phyloP scores from a whole-genome alignment of 92 coral and sea anemone genomes.

The Porites evermanni region DNA sequence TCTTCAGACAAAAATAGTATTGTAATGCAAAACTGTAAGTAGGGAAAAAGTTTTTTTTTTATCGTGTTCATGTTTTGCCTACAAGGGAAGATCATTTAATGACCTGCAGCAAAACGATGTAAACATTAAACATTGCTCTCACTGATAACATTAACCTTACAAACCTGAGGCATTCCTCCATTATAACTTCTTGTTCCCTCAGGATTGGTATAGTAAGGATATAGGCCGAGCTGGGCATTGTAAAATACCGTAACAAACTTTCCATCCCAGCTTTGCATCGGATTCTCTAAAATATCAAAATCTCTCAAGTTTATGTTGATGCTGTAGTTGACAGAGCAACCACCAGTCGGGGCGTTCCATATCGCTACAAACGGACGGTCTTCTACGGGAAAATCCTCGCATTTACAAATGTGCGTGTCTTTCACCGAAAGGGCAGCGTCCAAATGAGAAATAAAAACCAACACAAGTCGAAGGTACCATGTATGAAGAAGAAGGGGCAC shows the following conservation, averaged over 20 bases:
- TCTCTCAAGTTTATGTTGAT: constrained; percentile 83
- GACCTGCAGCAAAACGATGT: constrained; percentile 9
- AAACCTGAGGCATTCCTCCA: constrained; percentile 99
- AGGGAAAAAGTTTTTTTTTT: neutral
- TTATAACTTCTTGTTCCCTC: constrained; percentile 74
- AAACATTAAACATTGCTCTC: neutral
- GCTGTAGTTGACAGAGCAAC: constrained; percentile 89
- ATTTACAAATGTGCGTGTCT: constrained; percentile 70
- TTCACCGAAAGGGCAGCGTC: constrained; percentile 38
- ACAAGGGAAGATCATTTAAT: neutral
- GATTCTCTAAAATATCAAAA: constrained; percentile 85
- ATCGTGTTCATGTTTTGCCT: neutral
- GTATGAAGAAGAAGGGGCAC: constrained; percentile 17
- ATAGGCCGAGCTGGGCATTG: constrained; percentile 92
- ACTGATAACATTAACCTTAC: neutral
- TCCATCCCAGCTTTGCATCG: constrained; percentile 94
- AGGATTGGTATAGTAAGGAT: constrained; percentile 84
- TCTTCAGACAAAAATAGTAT: neutral
- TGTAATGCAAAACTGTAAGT: constrained; percentile 1
- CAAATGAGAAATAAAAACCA: neutral
- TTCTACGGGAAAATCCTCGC: constrained; percentile 76
- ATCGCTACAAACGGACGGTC: constrained; percentile 93
- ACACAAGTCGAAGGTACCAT: neutral
- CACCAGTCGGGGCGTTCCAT: constrained; percentile 99
- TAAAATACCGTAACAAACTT: constrained; percentile 91